Percentiles rank a stretch among this genome's conserved stretches.
Conservation (phyloP, 2,113 vertebrate genomes). For the Gymnorhina tibicen region DNA sequence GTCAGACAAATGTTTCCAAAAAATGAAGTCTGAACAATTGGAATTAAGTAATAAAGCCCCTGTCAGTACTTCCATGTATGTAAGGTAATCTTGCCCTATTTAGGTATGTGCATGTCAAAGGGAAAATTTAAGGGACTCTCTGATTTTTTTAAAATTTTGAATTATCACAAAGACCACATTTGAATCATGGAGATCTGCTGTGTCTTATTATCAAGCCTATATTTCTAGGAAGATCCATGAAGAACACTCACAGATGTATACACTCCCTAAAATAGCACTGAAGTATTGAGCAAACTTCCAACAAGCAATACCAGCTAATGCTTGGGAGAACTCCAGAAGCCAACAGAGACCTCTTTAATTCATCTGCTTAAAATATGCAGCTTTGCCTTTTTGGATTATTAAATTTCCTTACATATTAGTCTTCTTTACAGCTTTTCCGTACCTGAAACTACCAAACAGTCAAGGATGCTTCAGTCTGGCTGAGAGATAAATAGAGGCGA, state of each 20-base stretch:
- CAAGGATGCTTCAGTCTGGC: neutral
- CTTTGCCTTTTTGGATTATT: neutral
- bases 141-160: neutral
- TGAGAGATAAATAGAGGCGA: neutral
- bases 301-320: neutral
- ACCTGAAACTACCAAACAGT: neutral
- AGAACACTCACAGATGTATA: neutral
- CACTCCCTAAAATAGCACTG: neutral
- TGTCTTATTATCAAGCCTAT: neutral
- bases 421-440: neutral
- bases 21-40: neutral
- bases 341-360: neutral
- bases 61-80: neutral
- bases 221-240: neutral
- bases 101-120: neutral
- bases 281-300: neutral
- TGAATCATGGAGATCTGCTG: neutral
- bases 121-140: neutral
- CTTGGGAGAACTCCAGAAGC: neutral
- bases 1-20: neutral
- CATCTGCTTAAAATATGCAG: neutral
- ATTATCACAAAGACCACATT: neutral
- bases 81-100: neutral
- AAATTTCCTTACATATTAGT: neutral
- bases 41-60: slow-evolving; percentile 47